phyloP scores from a whole-genome alignment of 2,797 vertebrate genomes.

The Kryptopterus vitreolus region DNA sequence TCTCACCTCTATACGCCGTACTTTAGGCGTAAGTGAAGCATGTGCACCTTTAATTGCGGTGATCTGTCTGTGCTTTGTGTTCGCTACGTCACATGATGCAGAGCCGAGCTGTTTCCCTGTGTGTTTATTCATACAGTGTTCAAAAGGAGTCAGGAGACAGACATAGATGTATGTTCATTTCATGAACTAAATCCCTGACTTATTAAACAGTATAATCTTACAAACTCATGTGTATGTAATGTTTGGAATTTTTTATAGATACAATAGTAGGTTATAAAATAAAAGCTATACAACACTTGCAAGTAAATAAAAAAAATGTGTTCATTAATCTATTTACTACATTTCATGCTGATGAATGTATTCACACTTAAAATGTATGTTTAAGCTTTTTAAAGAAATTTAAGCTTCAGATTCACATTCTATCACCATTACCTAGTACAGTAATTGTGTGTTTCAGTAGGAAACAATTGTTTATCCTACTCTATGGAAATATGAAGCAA shows the following conservation, averaged over 20 bases:
- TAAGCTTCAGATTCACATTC: neutral
- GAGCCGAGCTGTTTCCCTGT: conserved; percentile 38
- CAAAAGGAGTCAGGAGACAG: conserved; percentile 9
- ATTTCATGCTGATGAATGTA: neutral
- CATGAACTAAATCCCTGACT: neutral
- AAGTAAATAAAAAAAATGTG: too few relatives aligned
- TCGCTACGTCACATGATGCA: conserved; percentile 30
- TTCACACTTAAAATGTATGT: neutral
- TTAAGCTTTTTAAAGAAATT: neutral
- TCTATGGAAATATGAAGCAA: neutral
- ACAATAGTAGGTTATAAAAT: neutral
- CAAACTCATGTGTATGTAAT: neutral
- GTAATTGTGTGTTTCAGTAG: neutral
- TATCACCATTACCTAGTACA: neutral
- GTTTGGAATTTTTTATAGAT: neutral
- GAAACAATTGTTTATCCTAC: neutral
- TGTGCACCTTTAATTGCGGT: conserved; percentile 59
- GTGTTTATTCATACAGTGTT: conserved; percentile 48
- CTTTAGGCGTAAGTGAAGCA: conserved; percentile 61
- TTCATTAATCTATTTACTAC: neutral
- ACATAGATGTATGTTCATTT: neutral
- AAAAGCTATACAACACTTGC: neutral
- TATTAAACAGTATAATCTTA: neutral
- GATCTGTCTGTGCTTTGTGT: conserved; percentile 52
- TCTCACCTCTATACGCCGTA: conserved; percentile 61